phyloP scores from a whole-genome alignment of 2,888 invertebrate genomes.

The Scaptomyza tumidula region DNA sequence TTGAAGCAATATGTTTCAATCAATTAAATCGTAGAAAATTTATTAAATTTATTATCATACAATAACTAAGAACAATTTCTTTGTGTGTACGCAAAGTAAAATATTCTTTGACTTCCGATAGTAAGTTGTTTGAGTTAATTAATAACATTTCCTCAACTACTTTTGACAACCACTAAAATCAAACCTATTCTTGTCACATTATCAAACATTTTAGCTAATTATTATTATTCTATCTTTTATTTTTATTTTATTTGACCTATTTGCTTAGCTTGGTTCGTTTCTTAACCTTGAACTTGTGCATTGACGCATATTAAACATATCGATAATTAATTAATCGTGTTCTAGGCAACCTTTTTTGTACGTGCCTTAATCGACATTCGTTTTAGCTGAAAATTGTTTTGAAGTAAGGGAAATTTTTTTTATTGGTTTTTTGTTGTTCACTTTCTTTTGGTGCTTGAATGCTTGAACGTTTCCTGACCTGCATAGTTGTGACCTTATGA shows the following conservation, averaged over 20 bases:
- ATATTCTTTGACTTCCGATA: no score
- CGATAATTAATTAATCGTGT: conserved; percentile 39
- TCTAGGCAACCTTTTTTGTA: conserved; percentile 16
- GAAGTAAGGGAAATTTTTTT: conserved; percentile 3
- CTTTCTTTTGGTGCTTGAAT: conserved; percentile 40
- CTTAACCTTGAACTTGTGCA: conserved; percentile 44
- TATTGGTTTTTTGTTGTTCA: neutral
- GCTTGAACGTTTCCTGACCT: conserved; percentile 33
- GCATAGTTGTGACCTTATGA: conserved; percentile 26
- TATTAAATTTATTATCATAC: no score
- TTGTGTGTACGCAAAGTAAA: no score
- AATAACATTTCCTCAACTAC: no score
- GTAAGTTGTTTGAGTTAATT: no score
- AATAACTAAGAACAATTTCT: no score
- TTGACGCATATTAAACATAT: conserved; percentile 1
- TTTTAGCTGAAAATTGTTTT: neutral
- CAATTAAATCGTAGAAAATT: no score
- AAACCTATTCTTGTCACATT: no score
- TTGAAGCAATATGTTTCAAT: no score
- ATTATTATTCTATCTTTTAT: neutral
- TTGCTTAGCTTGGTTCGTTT: neutral
- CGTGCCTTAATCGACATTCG: conserved; percentile 22
- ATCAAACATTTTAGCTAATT: no score
- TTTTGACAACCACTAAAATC: no score
- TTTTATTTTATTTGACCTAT: conserved; percentile 11